phyloP scores from a whole-genome alignment of 2,113 vertebrate genomes.

The Indicator indicator region DNA sequence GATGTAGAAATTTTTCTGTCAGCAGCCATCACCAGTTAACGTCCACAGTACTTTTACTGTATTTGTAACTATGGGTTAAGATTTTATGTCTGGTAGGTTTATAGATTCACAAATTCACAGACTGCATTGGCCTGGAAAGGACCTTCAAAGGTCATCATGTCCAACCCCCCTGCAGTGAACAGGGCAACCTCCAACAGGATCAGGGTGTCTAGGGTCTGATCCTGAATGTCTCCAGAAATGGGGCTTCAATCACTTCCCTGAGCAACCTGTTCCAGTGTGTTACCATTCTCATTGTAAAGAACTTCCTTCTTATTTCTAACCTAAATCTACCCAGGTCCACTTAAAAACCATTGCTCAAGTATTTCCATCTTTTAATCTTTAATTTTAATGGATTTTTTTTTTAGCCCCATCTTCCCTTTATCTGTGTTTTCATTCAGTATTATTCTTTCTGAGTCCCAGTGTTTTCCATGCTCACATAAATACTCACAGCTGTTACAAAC shows the following conservation, averaged over 20 bases:
- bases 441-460: not conserved
- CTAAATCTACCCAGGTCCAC: too few relatives aligned
- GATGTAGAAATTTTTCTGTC: not conserved
- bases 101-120: too few relatives aligned
- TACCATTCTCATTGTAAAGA: too few relatives aligned
- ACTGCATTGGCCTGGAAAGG: too few relatives aligned
- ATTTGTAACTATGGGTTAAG: not conserved
- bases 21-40: not conserved
- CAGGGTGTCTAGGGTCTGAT: too few relatives aligned
- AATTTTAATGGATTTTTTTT: not conserved
- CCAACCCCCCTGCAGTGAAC: too few relatives aligned
- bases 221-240: too few relatives aligned
- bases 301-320: too few relatives aligned
- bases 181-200: too few relatives aligned
- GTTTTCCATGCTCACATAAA: not conserved
- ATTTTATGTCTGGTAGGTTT: not conserved
- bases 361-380: not conserved
- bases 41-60: not conserved
- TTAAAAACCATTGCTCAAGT: not conserved
- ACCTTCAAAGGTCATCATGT: too few relatives aligned
- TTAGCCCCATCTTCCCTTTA: not conserved
- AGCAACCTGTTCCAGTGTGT: too few relatives aligned
- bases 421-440: not conserved
- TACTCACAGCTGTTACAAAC: not conserved
- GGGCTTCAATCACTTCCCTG: too few relatives aligned